Conservation (phyloP, 2,797 vertebrate species). For the Enteromius thamalakanensis region DNA sequence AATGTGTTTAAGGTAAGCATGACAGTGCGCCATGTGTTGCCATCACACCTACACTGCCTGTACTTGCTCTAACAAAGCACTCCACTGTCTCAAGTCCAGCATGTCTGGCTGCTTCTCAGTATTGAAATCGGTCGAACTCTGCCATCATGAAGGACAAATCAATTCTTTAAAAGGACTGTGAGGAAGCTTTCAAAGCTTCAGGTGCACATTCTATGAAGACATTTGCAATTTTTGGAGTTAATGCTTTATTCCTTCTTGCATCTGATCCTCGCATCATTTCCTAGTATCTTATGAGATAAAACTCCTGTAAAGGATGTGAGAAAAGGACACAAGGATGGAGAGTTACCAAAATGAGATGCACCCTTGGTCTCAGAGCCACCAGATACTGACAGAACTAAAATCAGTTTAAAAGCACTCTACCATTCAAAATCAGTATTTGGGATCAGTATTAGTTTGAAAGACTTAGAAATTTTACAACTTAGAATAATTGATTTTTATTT, state of each 20-base stretch:
- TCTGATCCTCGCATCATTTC: not conserved
- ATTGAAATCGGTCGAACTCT: not conserved
- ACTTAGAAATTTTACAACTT: not conserved
- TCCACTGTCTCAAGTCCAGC: not conserved
- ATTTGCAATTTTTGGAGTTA: not conserved
- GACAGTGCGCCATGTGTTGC: not conserved
- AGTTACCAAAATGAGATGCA: not conserved
- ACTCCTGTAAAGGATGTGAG: not conserved
- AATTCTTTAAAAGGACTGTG: not conserved
- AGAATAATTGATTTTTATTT: not conserved
- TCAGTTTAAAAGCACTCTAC: not conserved
- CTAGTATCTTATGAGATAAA: not conserved
- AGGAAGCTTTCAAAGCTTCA: not conserved
- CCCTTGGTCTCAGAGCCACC: not conserved
- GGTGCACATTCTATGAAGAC: not conserved
- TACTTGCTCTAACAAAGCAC: not conserved
- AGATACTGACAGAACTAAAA: constrained; percentile 15
- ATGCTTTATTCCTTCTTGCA: not conserved
- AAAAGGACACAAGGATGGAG: not conserved
- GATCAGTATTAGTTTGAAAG: not conserved
- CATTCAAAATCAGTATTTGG: not conserved
- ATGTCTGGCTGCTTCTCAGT: not conserved
- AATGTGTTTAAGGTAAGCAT: constrained; percentile 55
- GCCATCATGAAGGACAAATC: not conserved
- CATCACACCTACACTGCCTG: not conserved